phyloP scores from a whole-genome alignment of 30 jellyfish, hydroid and myxozoan species.

The Cassiopea andromeda region DNA sequence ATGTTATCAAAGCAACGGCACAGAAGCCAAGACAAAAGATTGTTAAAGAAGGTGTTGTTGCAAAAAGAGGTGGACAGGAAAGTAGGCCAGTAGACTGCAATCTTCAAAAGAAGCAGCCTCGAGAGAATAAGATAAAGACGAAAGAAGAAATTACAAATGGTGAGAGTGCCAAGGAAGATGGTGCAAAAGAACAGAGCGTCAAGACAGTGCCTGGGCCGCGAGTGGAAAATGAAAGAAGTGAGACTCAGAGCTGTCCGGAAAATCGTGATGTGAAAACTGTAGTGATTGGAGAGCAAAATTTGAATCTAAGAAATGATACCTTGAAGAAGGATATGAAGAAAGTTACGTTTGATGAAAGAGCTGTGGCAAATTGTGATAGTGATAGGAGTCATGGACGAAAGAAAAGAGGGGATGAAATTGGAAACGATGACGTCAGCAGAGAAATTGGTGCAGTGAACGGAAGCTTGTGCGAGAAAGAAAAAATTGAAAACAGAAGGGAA shows the following conservation, averaged over 20 bases:
- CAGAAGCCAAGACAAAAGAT: conserved; percentile 8
- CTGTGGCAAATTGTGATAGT: background rate
- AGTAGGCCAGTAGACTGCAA: conserved; percentile 27
- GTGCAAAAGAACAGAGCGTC: background rate
- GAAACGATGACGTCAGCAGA: background rate
- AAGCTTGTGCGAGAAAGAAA: background rate
- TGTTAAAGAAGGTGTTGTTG: conserved; percentile 12
- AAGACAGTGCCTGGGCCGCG: background rate
- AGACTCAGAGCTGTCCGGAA: background rate
- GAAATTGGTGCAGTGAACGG: background rate
- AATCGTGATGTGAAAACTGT: background rate
- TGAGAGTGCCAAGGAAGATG: too few species aligned
- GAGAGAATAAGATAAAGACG: background rate
- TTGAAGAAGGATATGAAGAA: background rate
- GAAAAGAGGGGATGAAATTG: background rate
- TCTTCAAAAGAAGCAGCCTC: conserved; percentile 22
- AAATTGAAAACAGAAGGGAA: background rate
- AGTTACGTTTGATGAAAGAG: background rate
- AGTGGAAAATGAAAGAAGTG: background rate
- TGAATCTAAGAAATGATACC: background rate
- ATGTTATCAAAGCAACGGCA: background rate
- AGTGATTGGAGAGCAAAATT: background rate
- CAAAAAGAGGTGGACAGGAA: conserved; percentile 16
- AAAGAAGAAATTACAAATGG: too few species aligned
- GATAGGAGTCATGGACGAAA: background rate